Evolutionary conservation across 2,888 invertebrate genomes (phyloP).

Genomic region (Allacma fusca): DNA sequence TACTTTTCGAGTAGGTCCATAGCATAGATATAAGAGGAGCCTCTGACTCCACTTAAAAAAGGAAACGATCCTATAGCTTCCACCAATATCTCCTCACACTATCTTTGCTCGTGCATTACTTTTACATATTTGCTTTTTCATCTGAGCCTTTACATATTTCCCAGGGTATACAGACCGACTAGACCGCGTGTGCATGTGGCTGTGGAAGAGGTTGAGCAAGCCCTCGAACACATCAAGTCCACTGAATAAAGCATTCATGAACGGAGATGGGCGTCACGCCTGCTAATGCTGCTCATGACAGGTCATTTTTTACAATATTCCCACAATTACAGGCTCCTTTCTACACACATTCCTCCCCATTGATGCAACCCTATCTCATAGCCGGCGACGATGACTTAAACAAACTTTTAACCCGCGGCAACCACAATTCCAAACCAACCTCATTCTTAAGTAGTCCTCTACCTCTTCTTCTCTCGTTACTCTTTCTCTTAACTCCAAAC

Average conservation of each 20-base stretch:
- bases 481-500: too few relatives aligned
- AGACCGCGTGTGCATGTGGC: slow-evolving; percentile 4
- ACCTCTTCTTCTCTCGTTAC: not conserved
- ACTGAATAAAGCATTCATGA: slow-evolving; percentile 59
- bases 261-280: slow-evolving; percentile 59
- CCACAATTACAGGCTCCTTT: slow-evolving; percentile 51
- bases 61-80: too few relatives aligned
- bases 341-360: slow-evolving; percentile 9
- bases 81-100: too few relatives aligned
- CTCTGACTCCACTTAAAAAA: too few relatives aligned
- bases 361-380: not conserved
- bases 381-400: not conserved
- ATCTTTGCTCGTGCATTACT: too few relatives aligned
- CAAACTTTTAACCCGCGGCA: slow-evolving; percentile 5
- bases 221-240: slow-evolving; percentile 38
- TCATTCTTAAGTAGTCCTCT: not conserved
- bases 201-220: slow-evolving; percentile 33
- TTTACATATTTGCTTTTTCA: too few relatives aligned
- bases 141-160: not conserved
- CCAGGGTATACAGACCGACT: slow-evolving; percentile 4
- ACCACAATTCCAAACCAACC: not conserved
- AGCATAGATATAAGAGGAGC: too few relatives aligned
- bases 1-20: too few relatives aligned
- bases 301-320: slow-evolving; percentile 59
- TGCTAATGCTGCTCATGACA: slow-evolving; percentile 60